These are phyloP conservation scores for Littorina saxatilis DNA, from an alignment of 1,140 invertebrate species.

Conservation along the genomic window DNA sequence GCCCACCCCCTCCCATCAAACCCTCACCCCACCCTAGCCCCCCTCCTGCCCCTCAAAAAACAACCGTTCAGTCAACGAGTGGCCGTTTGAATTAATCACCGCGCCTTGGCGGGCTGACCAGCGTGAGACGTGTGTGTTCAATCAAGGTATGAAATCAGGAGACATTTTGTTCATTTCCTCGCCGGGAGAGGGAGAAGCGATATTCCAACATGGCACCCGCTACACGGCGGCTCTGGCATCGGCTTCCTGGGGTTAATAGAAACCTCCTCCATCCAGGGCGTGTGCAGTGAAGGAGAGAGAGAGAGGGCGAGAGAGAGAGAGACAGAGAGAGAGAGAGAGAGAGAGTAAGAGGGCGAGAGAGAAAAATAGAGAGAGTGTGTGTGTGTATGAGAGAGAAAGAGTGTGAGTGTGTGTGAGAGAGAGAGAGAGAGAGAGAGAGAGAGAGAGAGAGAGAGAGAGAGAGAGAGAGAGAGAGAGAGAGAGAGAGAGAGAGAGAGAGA, in stretches of 20 bases:
- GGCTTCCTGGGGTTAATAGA: conserved; percentile 27
- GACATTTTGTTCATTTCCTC: conserved; percentile 22
- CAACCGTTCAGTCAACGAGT: background rate
- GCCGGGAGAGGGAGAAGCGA: background rate
- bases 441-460: too few relatives aligned
- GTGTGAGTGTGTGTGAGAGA: too few relatives aligned
- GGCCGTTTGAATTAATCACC: conserved; percentile 35
- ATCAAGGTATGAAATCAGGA: conserved; percentile 38
- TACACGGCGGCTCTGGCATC: background rate
- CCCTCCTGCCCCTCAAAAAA: background rate
- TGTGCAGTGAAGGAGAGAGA: conserved; percentile 12
- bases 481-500: background rate
- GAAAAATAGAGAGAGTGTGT: too few relatives aligned
- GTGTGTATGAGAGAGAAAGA: too few relatives aligned
- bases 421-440: too few relatives aligned
- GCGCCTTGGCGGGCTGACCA: background rate
- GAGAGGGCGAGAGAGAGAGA: background rate
- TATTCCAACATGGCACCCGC: background rate
- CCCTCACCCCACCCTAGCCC: background rate
- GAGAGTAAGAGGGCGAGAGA: too few relatives aligned
- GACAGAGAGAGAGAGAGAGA: too few relatives aligned
- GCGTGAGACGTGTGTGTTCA: conserved; percentile 9
- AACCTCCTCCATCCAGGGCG: background rate
- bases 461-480: background rate
- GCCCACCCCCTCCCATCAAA: background rate